Percentiles rank a stretch among this genome's conserved stretches.
Evolutionary conservation across 1,140 invertebrate species (phyloP).

Genomic region (Cotesia chilonis): DNA sequence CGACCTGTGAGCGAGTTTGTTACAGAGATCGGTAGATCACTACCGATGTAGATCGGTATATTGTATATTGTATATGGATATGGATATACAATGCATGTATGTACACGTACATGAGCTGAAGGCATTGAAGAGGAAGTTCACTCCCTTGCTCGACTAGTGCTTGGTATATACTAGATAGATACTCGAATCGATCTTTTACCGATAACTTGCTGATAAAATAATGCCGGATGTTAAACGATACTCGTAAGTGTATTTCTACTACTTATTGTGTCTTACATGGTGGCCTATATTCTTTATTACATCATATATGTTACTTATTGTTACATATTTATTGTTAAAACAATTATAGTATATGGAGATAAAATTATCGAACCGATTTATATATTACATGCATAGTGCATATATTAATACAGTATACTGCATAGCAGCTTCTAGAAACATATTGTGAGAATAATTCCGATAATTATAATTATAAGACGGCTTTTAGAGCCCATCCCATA

Average conservation of each 20-base stretch:
- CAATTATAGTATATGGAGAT: too few species aligned
- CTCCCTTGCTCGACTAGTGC: neutral
- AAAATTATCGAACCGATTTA: too few species aligned
- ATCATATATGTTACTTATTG: too few species aligned
- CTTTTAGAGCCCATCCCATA: too few species aligned
- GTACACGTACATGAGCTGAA: conserved; percentile 32
- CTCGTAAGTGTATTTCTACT: conserved; percentile 6
- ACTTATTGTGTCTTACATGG: neutral
- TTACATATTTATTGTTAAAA: too few species aligned
- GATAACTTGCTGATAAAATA: conserved; percentile 14
- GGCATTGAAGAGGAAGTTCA: conserved; percentile 9
- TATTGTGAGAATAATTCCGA: too few species aligned
- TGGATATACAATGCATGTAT: too few species aligned
- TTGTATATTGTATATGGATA: neutral
- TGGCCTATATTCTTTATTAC: conserved; percentile 1
- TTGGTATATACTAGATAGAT: neutral
- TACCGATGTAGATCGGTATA: conserved; percentile 55
- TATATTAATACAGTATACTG: too few species aligned
- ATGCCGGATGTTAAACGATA: conserved; percentile 12
- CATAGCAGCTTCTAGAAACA: too few species aligned
- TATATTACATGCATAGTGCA: too few species aligned
- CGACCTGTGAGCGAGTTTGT: conserved; percentile 50
- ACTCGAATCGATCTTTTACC: conserved; percentile 3
- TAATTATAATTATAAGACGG: too few species aligned
- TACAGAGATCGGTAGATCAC: conserved; percentile 57